Evolutionary conservation across 2,113 vertebrate genomes (phyloP).

Genomic region (Geococcyx californianus): DNA sequence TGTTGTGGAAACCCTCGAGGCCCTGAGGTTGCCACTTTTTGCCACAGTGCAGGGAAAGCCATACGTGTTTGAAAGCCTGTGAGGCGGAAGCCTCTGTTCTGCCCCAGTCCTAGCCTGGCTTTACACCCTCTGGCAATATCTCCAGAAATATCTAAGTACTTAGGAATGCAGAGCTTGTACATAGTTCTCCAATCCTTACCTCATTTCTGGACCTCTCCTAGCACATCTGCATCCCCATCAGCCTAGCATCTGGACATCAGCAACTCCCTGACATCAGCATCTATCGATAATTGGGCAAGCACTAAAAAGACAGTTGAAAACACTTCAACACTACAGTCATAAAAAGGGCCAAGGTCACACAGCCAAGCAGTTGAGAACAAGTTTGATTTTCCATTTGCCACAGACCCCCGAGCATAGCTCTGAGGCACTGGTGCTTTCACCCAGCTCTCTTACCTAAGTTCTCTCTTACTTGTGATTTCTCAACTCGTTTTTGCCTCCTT

Average conservation of each 20-base stretch:
- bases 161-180: not conserved
- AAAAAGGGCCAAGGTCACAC: not conserved
- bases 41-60: not conserved
- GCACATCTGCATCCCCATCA: not conserved
- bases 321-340: not conserved
- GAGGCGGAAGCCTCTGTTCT: not conserved
- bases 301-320: not conserved
- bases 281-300: not conserved
- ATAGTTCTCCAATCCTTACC: not conserved
- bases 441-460: not conserved
- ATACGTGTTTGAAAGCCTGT: not conserved
- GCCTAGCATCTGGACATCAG: not conserved
- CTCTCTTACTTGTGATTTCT: not conserved
- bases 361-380: not conserved
- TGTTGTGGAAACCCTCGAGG: not conserved
- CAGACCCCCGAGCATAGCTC: not conserved
- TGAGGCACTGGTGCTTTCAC: not conserved
- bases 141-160: not conserved
- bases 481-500: not conserved
- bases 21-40: not conserved
- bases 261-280: not conserved
- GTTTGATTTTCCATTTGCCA: not conserved
- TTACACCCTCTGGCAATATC: not conserved
- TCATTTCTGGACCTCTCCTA: not conserved
- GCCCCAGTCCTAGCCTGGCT: not conserved